Conservation (phyloP, 2,113 vertebrate genomes). For the Hyperopisus bebe region DNA sequence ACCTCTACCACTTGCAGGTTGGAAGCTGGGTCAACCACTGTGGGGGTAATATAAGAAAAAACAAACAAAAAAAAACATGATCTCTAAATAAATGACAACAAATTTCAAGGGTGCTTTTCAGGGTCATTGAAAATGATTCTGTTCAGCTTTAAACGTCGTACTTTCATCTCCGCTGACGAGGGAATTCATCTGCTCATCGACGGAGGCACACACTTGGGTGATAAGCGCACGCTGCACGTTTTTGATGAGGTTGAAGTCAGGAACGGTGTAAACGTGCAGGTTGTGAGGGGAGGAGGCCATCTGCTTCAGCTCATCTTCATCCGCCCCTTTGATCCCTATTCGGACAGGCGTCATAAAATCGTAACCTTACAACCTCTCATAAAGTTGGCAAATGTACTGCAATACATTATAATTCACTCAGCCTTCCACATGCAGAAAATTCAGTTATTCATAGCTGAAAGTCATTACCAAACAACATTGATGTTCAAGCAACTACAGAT, state of each 20-base stretch:
- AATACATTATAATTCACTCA: slow-evolving; percentile 4
- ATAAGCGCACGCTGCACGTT: slow-evolving; percentile 77
- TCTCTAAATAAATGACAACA: background rate
- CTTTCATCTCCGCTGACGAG: slow-evolving; percentile 86
- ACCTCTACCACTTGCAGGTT: slow-evolving; percentile 74
- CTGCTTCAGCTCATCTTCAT: slow-evolving; percentile 76
- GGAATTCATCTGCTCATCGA: slow-evolving; percentile 78
- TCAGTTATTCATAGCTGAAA: slow-evolving; percentile 21
- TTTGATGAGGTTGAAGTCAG: slow-evolving; percentile 74
- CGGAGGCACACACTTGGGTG: slow-evolving; percentile 74
- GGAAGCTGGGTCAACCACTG: slow-evolving; percentile 82
- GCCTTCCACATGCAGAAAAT: slow-evolving; percentile 23
- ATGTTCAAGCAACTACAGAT: slow-evolving; percentile 14
- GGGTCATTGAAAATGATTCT: background rate
- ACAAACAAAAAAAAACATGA: background rate
- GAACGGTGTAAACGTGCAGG: slow-evolving; percentile 72
- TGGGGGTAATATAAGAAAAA: slow-evolving; percentile 24
- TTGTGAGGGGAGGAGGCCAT: slow-evolving; percentile 79
- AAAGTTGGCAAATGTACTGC: slow-evolving; percentile 18
- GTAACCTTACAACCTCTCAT: background rate
- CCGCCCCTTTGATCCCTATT: slow-evolving; percentile 80
- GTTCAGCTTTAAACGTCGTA: slow-evolving; percentile 31
- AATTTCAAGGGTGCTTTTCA: background rate
- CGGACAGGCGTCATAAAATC: background rate
- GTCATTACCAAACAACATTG: slow-evolving; percentile 27